Evolutionary conservation across 2,113 vertebrate genomes (phyloP).

Genomic region (Pygoscelis adeliae): DNA sequence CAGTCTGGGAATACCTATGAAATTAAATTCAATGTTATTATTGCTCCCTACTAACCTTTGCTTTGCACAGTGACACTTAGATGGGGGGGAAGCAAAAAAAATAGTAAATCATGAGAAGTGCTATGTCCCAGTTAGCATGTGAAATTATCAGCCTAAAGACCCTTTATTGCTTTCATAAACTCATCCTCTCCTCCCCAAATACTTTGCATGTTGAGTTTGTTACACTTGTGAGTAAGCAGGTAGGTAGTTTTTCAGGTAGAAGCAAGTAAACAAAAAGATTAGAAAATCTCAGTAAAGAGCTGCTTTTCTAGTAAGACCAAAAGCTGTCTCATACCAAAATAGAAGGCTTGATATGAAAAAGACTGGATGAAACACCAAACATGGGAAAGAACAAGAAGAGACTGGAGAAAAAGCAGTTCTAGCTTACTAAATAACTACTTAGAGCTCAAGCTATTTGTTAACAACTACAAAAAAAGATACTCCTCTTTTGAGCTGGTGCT

Average conservation of each 20-base stretch:
- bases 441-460: neutral
- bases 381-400: neutral
- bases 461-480: neutral
- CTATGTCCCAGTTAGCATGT: neutral
- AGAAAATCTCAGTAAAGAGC: neutral
- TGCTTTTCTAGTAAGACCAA: neutral
- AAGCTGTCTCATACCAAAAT: neutral
- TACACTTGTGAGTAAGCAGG: neutral
- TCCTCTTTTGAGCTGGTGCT: neutral
- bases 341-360: no score
- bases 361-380: neutral
- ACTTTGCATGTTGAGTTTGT: neutral
- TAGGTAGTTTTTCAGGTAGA: neutral
- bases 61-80: neutral
- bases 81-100: no score
- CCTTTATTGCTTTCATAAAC: neutral
- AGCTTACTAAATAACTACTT: neutral
- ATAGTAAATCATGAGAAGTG: neutral
- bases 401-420: neutral
- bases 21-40: neutral
- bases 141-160: neutral
- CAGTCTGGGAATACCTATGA: neutral
- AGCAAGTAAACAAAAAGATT: neutral
- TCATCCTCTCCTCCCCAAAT: neutral
- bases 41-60: neutral